Base-by-base conservation (phyloP, 2,797 vertebrate genomes). In the Gouania willdenowi region DNA sequence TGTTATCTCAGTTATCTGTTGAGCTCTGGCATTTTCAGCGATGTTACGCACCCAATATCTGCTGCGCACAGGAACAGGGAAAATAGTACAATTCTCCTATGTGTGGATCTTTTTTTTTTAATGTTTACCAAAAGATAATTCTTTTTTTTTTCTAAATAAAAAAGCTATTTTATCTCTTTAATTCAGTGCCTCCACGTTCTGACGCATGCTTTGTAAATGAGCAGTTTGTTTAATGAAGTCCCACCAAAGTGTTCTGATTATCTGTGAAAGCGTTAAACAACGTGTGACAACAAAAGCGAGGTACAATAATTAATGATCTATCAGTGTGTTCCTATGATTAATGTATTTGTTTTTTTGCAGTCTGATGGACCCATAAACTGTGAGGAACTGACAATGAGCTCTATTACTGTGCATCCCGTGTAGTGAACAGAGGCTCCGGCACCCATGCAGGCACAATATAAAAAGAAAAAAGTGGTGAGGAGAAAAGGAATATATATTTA, bases 291-390 rank as follows among this genome's bases (percentile, higher is more conserved):
- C 77, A 75, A 75, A 79, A 81, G 71, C 61, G 75, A 86, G 79
- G 77, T 77, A 73, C 79, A 57, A 77, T 77, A 83, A 87, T 86
- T 81, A 85, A 84, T 73, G 75, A 78, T 84, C 80, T 82, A 79
- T 83, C 83, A 75, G 34, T 66, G 75, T 75, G 66, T 80, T 82
- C 62, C 26, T 63, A 79, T 82, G 83, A 87, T 85, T 81, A 82
- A 87, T 85, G 84, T 66, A 79, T 85, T 83, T 87, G 82, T 84
- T 84, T 84, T 84, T 85, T 78, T 83, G 71, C 65, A 67, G 76
- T 75, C 71, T 82, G 79, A 84, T 83, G 85, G 83, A 81, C 48
- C 81, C 68, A 40, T 75, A 78, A 79, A 81, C 66, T 71, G 75
- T 78, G 66, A 42, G 63, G 79, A 82, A 75, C 14, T 80, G 68